A percentile compares a stretch with the other conserved stretches of the same genome.
Evolutionary conservation across 2,113 vertebrate species (phyloP).

Genomic region (Aix galericulata): DNA sequence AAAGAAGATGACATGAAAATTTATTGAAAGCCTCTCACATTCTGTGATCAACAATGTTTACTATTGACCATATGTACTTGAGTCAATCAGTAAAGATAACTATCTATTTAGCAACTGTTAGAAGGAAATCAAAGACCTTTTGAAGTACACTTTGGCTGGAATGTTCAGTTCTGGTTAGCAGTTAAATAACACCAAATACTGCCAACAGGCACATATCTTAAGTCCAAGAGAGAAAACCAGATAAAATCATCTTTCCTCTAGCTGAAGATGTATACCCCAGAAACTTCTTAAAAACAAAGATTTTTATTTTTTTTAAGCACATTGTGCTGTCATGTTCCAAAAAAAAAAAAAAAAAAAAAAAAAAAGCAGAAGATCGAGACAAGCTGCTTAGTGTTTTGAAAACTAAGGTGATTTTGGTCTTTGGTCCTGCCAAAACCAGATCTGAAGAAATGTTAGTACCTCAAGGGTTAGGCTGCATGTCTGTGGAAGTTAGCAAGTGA

Average conservation of each 20-base stretch:
- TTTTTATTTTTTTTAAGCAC: background rate
- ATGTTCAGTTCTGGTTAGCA: background rate
- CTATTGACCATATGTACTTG: fast-evolving
- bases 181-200: background rate
- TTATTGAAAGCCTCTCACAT: background rate
- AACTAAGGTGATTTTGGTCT: background rate
- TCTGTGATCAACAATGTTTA: background rate
- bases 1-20: background rate
- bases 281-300: background rate
- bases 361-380: background rate
- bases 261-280: fast-evolving
- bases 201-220: background rate
- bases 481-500: background rate
- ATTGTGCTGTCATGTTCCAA: background rate
- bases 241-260: background rate
- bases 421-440: background rate
- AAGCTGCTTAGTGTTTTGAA: background rate
- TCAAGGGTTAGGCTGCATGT: background rate
- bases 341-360: background rate
- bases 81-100: background rate
- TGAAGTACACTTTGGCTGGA: background rate
- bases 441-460: background rate
- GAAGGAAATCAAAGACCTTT: background rate
- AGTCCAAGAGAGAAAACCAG: background rate
- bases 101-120: background rate